A percentile compares a stretch with the other conserved stretches of the same genome.
These are phyloP conservation scores for Heterodera schachtii DNA, from an alignment of 1,140 invertebrate species.

Conservation along the genomic window DNA sequence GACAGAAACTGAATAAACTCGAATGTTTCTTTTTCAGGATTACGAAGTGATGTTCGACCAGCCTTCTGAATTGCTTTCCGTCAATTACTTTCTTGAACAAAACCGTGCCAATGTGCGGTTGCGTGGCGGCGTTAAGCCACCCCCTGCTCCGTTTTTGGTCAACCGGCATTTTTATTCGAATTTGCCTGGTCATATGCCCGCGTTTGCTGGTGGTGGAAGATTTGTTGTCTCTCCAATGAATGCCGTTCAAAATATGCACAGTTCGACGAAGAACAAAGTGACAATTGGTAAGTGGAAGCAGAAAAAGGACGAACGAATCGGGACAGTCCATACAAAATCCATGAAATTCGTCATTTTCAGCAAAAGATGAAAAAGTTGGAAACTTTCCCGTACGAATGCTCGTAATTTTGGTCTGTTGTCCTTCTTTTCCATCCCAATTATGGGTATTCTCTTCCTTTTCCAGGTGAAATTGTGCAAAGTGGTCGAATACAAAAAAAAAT, in stretches of 20 bases:
- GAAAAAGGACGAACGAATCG: not conserved
- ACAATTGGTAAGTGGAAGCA: not conserved
- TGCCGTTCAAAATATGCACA: conserved; percentile 1
- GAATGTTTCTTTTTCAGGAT: conserved; percentile 37
- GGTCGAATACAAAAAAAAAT: conserved; percentile 48
- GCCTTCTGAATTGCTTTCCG: conserved; percentile 44
- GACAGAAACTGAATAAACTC: not conserved
- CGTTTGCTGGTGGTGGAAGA: not conserved
- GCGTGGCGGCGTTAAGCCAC: conserved; percentile 30
- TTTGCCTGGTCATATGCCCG: conserved; percentile 20
- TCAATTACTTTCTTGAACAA: conserved; percentile 52
- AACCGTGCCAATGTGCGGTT: conserved; percentile 43
- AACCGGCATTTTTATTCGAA: conserved; percentile 21
- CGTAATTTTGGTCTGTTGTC: conserved; percentile 44
- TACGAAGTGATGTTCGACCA: conserved; percentile 54
- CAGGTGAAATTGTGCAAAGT: conserved; percentile 48
- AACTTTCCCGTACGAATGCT: conserved; percentile 57
- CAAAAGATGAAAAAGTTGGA: conserved; percentile 53
- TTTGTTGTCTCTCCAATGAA: conserved; percentile 13
- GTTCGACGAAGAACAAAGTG: conserved; percentile 1
- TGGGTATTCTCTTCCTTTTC: not conserved
- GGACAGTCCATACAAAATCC: not conserved
- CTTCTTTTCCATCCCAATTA: not conserved
- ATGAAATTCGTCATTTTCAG: conserved; percentile 28
- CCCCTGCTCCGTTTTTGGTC: not conserved